Evolutionary conservation across 2,113 vertebrate species (phyloP), one percentile per base, ranked within the genome.

Genomic region (Callithrix jacchus): DNA sequence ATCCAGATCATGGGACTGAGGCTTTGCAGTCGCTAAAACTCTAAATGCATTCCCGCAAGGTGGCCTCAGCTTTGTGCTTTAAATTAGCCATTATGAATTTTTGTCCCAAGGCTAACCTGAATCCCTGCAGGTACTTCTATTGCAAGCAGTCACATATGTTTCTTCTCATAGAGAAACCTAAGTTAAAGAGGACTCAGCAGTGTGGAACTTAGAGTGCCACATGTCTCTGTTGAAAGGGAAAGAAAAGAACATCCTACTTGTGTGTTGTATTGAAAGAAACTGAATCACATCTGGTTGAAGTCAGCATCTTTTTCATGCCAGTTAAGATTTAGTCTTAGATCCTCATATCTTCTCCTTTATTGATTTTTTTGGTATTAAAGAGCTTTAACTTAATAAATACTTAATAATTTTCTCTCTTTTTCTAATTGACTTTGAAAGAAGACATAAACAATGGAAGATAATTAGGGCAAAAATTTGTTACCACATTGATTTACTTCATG

Each of bases 391-490:
- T 74, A 58, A 64, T 76, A 95, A 70, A 52, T 92, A 64, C 14
- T 66, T 95, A 49, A 93, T 79, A 37, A 88, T 92, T 87, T 91
- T 91, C 5, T 83, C 18, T 82, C 8, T 96, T 81, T 87, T 17
- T 92, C 13, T 80, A 74, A 92, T 64, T 74, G 42, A 92, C 35
- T 87, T 52, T 86, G 61, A 93, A 73, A 90, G 21, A 92, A 71
- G 42, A 84, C 20, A 87, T 42, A 76, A 42, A 47, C 3, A 58
- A 89, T 71, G 20, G 42, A 20, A 71, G 30, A 70, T 42, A 56
- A 95, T 89, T 58, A 70, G 9, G 37, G n/a, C 42, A 42, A 88
- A 79, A 47, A 87, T 40, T 76, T 37, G 27, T 86, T 37, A 70
- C 56, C 68, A 30, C 32, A 40, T n/a, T 56, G 35, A 45, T 21